Conservation (phyloP, 2,797 vertebrate genomes). For the Gymnocypris eckloni region DNA sequence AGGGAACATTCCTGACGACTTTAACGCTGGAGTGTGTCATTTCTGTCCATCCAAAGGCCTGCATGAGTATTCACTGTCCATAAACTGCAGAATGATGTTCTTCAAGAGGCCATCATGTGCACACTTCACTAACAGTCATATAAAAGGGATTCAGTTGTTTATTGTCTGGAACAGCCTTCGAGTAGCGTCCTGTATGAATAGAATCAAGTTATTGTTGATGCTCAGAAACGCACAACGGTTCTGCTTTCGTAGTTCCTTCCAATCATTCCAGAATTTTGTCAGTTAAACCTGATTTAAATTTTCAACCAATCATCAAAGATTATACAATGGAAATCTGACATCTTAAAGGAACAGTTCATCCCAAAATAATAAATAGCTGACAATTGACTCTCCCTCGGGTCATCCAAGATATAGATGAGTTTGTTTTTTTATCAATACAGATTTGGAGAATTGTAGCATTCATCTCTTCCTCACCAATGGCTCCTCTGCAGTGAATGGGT, state of each 20-base stretch:
- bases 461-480: neutral
- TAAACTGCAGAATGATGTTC: neutral
- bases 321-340: neutral
- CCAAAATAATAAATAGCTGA: neutral
- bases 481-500: neutral
- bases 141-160: neutral
- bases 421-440: neutral
- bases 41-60: neutral
- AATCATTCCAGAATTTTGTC: too few relatives aligned
- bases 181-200: neutral
- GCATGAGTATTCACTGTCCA: neutral
- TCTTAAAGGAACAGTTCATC: neutral
- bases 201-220: neutral
- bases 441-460: neutral
- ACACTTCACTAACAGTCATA: neutral
- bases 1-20: neutral
- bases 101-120: neutral
- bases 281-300: too few relatives aligned
- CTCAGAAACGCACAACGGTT: too few relatives aligned
- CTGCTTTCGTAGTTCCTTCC: too few relatives aligned
- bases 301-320: neutral
- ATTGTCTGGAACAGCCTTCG: neutral
- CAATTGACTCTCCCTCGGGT: neutral
- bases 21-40: neutral
- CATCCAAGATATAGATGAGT: neutral